These are phyloP conservation scores for Holotrichia oblita DNA, from an alignment of 1,140 invertebrate genomes.

Conservation along the genomic window DNA sequence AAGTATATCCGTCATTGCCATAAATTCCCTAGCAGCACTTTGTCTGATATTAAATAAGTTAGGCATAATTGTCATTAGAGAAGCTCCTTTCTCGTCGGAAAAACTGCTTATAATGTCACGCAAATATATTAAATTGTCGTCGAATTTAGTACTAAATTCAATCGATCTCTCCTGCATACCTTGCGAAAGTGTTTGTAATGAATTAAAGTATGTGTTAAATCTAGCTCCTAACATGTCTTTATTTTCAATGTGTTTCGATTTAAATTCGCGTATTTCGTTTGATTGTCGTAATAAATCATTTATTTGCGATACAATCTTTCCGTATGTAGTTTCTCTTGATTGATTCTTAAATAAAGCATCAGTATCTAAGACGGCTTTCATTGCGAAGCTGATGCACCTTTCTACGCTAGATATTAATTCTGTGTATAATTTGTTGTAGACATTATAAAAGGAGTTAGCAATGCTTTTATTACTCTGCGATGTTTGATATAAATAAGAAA, in stretches of 20 bases:
- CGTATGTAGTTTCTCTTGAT: neutral
- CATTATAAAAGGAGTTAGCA: neutral
- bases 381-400: neutral
- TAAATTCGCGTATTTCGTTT: neutral
- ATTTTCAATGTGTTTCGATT: conserved; percentile 9
- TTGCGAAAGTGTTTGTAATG: neutral
- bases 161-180: neutral
- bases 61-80: neutral
- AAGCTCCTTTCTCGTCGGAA: neutral
- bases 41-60: neutral
- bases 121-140: neutral
- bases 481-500: conserved; percentile 32
- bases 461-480: conserved; percentile 9
- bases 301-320: neutral
- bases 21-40: neutral
- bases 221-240: neutral
- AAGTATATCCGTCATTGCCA: neutral
- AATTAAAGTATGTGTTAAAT: neutral
- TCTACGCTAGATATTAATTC: conserved; percentile 25
- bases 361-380: neutral
- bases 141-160: neutral
- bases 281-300: neutral
- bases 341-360: neutral
- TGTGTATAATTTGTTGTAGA: neutral
- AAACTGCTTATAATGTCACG: neutral